Percentiles rank a stretch among this genome's conserved stretches.
phyloP scores from a whole-genome alignment of 2,888 invertebrate genomes.

The Nowickia ferox region DNA sequence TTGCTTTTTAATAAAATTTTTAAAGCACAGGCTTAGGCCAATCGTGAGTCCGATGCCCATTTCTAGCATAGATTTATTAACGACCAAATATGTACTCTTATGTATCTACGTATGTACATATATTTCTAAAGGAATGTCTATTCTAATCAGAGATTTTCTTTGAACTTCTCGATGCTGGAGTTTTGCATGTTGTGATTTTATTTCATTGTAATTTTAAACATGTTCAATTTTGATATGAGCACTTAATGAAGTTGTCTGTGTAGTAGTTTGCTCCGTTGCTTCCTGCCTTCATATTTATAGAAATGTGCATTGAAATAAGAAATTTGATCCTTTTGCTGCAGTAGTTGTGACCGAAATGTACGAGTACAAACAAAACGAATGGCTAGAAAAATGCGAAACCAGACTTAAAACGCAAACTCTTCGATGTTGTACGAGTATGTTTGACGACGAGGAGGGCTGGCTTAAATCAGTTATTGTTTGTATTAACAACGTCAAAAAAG shows the following conservation, averaged over 20 bases:
- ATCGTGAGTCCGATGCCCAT: no score
- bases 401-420: constrained; percentile 62
- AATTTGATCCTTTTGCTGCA: constrained; percentile 67
- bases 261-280: constrained; percentile 29
- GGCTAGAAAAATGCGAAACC: constrained; percentile 4
- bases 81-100: no score
- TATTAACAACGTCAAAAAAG: constrained; percentile 54
- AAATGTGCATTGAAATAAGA: constrained; percentile 37
- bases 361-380: background rate
- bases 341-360: constrained; percentile 32
- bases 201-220: constrained; percentile 72
- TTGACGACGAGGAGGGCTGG: constrained; percentile 23
- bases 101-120: no score
- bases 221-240: constrained; percentile 74
- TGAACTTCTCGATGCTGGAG: background rate
- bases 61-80: no score
- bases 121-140: no score
- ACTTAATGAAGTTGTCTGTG: constrained; percentile 73
- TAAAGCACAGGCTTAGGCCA: no score
- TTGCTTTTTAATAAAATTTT: no score
- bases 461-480: constrained; percentile 18
- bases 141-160: background rate
- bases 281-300: constrained; percentile 2
- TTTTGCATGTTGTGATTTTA: constrained; percentile 67
- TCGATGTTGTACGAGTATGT: constrained; percentile 49